Conservation (phyloP, 2,113 vertebrate species). For the Stomatorhinus ivindoensis region DNA sequence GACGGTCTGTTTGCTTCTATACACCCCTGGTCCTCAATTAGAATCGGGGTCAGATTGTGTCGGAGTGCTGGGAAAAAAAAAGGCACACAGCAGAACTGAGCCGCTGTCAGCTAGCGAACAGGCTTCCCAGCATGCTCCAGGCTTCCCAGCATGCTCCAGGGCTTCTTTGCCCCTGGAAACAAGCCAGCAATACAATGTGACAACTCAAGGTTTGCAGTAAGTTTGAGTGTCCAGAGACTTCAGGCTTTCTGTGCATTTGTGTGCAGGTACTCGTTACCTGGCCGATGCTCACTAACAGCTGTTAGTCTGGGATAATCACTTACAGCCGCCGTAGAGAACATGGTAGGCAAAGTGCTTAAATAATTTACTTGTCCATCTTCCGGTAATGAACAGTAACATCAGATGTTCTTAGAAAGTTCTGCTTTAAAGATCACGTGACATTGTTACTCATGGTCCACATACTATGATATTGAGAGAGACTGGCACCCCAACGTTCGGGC, state of each 20-base stretch:
- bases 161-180: background rate
- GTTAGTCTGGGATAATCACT: background rate
- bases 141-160: background rate
- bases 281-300: background rate
- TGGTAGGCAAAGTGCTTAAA: background rate
- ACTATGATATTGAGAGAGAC: background rate
- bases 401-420: background rate
- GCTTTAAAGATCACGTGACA: background rate
- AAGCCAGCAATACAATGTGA: background rate
- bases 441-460: background rate
- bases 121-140: background rate
- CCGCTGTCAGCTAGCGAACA: background rate
- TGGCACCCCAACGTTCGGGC: background rate
- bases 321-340: background rate
- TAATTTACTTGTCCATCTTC: background rate
- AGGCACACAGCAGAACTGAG: background rate
- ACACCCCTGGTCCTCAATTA: background rate
- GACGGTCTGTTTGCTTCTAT: background rate
- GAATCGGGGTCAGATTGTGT: background rate
- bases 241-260: background rate
- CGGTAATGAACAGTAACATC: background rate
- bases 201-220: background rate
- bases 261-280: background rate
- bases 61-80: background rate
- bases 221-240: background rate